phyloP scores from a whole-genome alignment of 2,888 invertebrate species.

The Oxycera nigricornis region DNA sequence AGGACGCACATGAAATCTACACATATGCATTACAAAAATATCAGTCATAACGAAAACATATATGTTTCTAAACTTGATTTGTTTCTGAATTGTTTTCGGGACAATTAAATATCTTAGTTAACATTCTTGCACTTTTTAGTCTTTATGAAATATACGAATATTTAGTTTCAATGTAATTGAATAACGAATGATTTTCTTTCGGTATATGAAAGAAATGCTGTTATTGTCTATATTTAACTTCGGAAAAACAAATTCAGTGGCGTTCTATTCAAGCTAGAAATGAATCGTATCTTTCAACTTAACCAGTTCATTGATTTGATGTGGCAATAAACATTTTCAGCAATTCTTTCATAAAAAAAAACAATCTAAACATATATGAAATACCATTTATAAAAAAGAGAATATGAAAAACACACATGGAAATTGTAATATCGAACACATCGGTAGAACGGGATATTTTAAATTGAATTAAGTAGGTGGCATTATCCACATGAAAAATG shows the following conservation, averaged over 20 bases:
- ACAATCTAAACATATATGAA: no score
- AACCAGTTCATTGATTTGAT: not conserved
- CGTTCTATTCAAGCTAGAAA: no score
- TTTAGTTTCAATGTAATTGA: not conserved
- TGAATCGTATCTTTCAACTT: not conserved
- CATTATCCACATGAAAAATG: slow-evolving; percentile 37
- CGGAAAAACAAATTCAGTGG: no score
- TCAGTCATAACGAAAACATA: slow-evolving; percentile 16
- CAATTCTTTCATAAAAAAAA: no score
- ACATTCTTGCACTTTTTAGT: slow-evolving; percentile 10
- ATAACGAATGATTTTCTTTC: not conserved
- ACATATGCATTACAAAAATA: slow-evolving; percentile 34
- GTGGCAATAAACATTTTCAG: no score
- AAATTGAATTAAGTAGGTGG: slow-evolving; percentile 31
- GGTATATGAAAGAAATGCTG: not conserved
- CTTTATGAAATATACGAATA: slow-evolving; percentile 28
- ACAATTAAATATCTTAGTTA: not conserved
- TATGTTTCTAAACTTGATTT: not conserved
- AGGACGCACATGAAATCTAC: slow-evolving; percentile 32
- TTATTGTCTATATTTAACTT: not conserved
- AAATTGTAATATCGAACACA: slow-evolving; percentile 9
- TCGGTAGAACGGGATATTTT: not conserved
- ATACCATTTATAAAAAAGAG: slow-evolving; percentile 9
- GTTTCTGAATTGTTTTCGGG: no score
- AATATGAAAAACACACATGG: slow-evolving; percentile 26